These are phyloP conservation scores for Eupithecia dodoneata DNA, from an alignment of 2,888 invertebrate genomes.

Conservation along the genomic window DNA sequence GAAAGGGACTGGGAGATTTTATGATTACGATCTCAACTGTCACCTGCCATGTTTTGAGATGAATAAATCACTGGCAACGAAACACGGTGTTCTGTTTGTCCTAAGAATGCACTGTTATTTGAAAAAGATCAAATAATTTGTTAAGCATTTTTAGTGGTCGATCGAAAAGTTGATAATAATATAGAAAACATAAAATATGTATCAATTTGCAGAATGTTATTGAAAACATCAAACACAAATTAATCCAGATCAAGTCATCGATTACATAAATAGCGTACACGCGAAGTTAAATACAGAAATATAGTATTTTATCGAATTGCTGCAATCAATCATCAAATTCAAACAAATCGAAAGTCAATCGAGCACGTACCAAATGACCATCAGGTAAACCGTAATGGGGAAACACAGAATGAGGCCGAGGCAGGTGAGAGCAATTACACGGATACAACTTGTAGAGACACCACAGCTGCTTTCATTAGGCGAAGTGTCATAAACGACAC, in stretches of 20 bases:
- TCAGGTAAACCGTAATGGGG: constrained; percentile 16
- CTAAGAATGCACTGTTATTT: not conserved
- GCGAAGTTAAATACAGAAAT: constrained; percentile 4
- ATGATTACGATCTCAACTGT: constrained; percentile 36
- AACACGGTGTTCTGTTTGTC: constrained; percentile 1
- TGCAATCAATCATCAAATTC: constrained; percentile 15
- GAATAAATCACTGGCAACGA: constrained; percentile 9
- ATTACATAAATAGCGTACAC: constrained; percentile 3
- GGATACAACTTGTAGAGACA: constrained; percentile 34
- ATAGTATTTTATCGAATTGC: constrained; percentile 14
- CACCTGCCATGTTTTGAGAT: constrained; percentile 39
- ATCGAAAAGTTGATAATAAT: not conserved
- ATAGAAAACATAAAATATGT: not conserved
- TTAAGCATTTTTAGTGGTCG: not conserved
- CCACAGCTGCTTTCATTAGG: constrained; percentile 69
- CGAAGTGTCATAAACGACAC: constrained; percentile 74
- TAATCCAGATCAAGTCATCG: constrained; percentile 1
- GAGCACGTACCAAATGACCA: constrained; percentile 15
- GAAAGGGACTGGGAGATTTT: constrained; percentile 41
- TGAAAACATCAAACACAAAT: not conserved
- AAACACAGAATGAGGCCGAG: constrained; percentile 4
- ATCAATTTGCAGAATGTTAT: not conserved
- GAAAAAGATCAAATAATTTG: not conserved
- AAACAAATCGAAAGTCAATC: constrained; percentile 22
- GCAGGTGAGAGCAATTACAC: constrained; percentile 34